Evolutionary conservation across 2,888 invertebrate genomes (phyloP), one percentile per base, ranked within the genome.

Genomic region (Helicoverpa assulta): DNA sequence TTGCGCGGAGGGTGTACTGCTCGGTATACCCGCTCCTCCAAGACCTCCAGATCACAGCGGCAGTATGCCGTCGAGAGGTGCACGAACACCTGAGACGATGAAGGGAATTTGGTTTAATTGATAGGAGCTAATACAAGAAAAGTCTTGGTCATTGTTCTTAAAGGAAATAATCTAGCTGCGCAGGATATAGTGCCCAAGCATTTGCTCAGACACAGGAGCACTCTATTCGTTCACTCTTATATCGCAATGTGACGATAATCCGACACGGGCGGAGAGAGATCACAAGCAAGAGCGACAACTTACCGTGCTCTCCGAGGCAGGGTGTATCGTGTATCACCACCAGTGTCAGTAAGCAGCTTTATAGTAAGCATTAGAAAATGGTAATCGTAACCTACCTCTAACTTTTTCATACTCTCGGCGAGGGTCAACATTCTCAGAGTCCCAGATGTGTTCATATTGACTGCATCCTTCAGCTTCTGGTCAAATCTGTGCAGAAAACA

Each of bases 11-110:
- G 93, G 77, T 97, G 96, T 7, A 95, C 95, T 0, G 98, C 96
- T 0, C 97, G 96, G 90, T 99, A 99, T 16, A 97, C 94, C 67
- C 96, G 96, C 92, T 99, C 99, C 75, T 99, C 98, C 40, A 99
- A 90, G 0, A 96, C 96, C 0, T 96, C 95, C 81, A 98, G 96
- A 78, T 98, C 97, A 88, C 99, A 99, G 88, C 99, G 99, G 85
- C 99, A 98, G 91, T 98, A 99, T 0, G 99, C 98, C 0, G 99
- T 99, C 0, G 99, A 99, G 0, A 99, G 97, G 89, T 99, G 99
- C 5, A 99, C 96, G 83, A 98, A 97, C 0, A 97, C 96, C 96
- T 97, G 89, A 5, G 5, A 70, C 69, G 40, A 33, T 2, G 18
- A 8, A 37, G 16, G 6, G 18, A 1, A 33, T 7, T 7, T 12